These are phyloP conservation scores for Maconellicoccus hirsutus DNA, from an alignment of 1,140 invertebrate genomes.

Conservation along the genomic window DNA sequence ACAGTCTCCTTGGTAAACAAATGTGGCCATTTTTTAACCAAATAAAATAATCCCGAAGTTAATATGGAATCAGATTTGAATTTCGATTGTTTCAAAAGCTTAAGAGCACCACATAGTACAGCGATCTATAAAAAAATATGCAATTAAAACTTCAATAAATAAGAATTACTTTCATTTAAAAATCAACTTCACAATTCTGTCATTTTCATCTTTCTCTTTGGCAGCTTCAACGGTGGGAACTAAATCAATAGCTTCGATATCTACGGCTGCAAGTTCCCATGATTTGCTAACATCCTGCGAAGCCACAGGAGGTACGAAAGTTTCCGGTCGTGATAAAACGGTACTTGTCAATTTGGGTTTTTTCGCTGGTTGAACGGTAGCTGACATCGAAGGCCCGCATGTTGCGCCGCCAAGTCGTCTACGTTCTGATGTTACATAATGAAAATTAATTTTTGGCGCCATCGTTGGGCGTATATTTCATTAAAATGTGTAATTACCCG, in stretches of 20 bases:
- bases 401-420: neutral
- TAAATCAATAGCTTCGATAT: slow-evolving; percentile 47
- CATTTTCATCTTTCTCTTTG: slow-evolving; percentile 46
- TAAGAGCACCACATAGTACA: slow-evolving; percentile 47
- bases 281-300: slow-evolving; percentile 36
- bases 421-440: slow-evolving; percentile 21
- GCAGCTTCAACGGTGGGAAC: slow-evolving; percentile 45
- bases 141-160: neutral
- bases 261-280: slow-evolving; percentile 44
- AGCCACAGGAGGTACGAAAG: neutral
- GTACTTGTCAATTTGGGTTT: slow-evolving; percentile 35
- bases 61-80: slow-evolving; percentile 70
- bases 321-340: neutral
- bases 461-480: neutral
- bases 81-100: slow-evolving; percentile 48
- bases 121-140: slow-evolving; percentile 33
- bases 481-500: slow-evolving; percentile 31
- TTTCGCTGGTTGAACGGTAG: slow-evolving; percentile 36
- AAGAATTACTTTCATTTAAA: slow-evolving; percentile 5
- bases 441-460: neutral
- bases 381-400: slow-evolving; percentile 32
- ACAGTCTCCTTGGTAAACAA: slow-evolving; percentile 70
- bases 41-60: slow-evolving; percentile 63
- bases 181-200: slow-evolving; percentile 42
- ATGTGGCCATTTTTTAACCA: slow-evolving; percentile 65